These are phyloP conservation scores for Liposcelis brunnea DNA, from an alignment of 2,888 invertebrate genomes.

Conservation along the genomic window DNA sequence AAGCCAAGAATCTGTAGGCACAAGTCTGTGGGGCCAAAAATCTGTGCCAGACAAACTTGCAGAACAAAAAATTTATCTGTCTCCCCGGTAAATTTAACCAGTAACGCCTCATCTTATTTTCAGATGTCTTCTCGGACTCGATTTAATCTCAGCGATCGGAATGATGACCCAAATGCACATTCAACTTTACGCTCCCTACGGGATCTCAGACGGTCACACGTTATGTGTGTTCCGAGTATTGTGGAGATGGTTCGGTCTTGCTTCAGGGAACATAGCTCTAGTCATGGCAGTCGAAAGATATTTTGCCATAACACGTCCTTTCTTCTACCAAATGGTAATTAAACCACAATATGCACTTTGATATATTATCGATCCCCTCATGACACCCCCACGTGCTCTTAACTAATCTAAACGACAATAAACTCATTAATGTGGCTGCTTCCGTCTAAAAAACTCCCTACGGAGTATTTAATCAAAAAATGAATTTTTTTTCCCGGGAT, in stretches of 20 bases:
- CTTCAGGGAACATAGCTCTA: conserved; percentile 73
- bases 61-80: too few relatives aligned
- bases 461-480: not conserved
- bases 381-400: too few relatives aligned
- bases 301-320: conserved; percentile 71
- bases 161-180: conserved; percentile 55
- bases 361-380: not conserved
- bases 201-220: conserved; percentile 22
- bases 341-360: not conserved
- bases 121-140: conserved; percentile 57
- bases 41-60: too few relatives aligned
- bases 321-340: conserved; percentile 70
- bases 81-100: too few relatives aligned
- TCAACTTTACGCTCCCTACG: conserved; percentile 26
- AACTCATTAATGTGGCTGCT: too few relatives aligned
- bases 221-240: conserved; percentile 52
- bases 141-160: conserved; percentile 60
- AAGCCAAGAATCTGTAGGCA: too few relatives aligned
- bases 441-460: too few relatives aligned
- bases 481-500: not conserved
- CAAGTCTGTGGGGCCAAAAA: too few relatives aligned
- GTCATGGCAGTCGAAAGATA: conserved; percentile 79
- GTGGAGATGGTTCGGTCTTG: conserved; percentile 66
- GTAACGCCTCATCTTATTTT: too few relatives aligned
- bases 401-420: not conserved